These are phyloP conservation scores for Willowsia nigromaculata DNA, from an alignment of 2,888 invertebrate species.

Conservation along the genomic window DNA sequence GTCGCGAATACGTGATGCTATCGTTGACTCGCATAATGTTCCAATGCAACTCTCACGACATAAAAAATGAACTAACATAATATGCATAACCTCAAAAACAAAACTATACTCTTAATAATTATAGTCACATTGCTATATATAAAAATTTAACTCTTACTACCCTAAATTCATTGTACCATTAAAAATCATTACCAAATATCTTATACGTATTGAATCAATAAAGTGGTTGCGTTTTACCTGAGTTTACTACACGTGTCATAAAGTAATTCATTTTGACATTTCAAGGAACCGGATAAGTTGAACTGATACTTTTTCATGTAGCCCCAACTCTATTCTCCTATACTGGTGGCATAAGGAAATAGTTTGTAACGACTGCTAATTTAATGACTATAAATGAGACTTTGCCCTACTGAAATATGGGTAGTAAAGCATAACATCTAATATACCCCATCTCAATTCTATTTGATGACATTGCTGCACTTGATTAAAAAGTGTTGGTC, in stretches of 20 bases:
- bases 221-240: constrained; percentile 1
- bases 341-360: too few relatives aligned
- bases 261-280: too few relatives aligned
- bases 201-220: neutral
- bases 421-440: too few relatives aligned
- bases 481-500: neutral
- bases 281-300: too few relatives aligned
- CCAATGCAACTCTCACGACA: neutral
- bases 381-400: too few relatives aligned
- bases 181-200: too few relatives aligned
- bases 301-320: too few relatives aligned
- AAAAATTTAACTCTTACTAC: neutral
- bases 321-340: too few relatives aligned
- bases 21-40: neutral
- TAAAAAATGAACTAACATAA: neutral
- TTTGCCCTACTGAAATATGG: too few relatives aligned
- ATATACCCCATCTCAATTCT: too few relatives aligned
- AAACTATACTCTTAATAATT: neutral
- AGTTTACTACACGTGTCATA: neutral
- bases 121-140: neutral
- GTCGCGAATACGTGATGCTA: neutral
- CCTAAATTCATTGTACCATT: too few relatives aligned
- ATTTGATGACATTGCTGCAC: neutral
- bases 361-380: too few relatives aligned
- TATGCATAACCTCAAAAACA: neutral